Evolutionary conservation across 2,113 vertebrate genomes (phyloP).

Genomic region (Theristicus caerulescens): DNA sequence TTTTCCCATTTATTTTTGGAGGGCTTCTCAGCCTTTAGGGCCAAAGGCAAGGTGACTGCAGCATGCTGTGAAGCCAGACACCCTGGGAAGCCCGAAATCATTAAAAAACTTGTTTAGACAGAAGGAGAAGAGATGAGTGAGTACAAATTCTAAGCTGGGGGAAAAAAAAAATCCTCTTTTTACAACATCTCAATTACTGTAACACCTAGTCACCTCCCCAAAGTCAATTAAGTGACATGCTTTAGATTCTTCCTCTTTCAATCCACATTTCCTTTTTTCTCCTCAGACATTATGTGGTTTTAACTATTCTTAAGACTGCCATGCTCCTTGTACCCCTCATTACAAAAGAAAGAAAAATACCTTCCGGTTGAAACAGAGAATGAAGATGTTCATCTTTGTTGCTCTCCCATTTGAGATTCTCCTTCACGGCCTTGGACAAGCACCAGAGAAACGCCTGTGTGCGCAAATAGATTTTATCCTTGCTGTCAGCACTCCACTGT

Average conservation of each 20-base stretch:
- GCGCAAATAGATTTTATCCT: background rate
- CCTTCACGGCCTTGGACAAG: background rate
- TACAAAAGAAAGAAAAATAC: background rate
- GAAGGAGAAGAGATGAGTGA: background rate
- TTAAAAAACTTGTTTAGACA: background rate
- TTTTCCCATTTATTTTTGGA: slow-evolving; percentile 39
- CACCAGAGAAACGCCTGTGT: background rate
- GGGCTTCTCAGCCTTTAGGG: background rate
- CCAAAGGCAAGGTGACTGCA: slow-evolving; percentile 51
- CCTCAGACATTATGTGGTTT: background rate
- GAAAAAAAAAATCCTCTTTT: background rate
- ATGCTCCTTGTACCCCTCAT: background rate
- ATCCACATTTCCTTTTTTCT: background rate
- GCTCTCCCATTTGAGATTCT: background rate
- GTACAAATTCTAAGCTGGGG: background rate
- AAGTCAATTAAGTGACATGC: background rate
- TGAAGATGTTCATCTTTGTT: background rate
- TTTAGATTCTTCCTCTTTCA: background rate
- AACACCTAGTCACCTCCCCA: background rate
- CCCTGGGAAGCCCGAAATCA: background rate
- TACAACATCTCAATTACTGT: background rate
- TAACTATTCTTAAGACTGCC: background rate
- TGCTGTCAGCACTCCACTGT: background rate
- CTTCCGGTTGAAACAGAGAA: background rate
- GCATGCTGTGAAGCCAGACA: background rate